Conservation (phyloP, 2,113 vertebrate genomes). For the Heterotilapia buettikoferi region DNA sequence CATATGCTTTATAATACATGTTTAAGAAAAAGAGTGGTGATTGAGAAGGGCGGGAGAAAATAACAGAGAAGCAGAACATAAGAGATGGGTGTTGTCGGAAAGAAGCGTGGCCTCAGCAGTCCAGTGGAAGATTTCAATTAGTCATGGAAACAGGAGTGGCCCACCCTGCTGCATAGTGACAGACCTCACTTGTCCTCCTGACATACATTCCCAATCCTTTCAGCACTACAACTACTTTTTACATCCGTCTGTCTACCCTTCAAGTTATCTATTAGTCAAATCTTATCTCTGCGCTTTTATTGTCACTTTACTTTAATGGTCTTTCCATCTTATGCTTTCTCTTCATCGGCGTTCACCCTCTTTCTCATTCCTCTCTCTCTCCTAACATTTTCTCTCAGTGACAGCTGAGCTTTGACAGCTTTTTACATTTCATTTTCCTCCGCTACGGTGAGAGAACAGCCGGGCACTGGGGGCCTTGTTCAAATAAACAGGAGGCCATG, state of each 20-base stretch:
- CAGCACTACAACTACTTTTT: not conserved
- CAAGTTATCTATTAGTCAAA: not conserved
- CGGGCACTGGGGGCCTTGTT: slow-evolving; percentile 49
- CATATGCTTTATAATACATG: not conserved
- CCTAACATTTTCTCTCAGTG: slow-evolving; percentile 5
- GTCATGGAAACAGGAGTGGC: slow-evolving; percentile 61
- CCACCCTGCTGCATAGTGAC: slow-evolving; percentile 39
- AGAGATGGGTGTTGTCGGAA: slow-evolving; percentile 37
- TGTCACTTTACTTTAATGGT: not conserved
- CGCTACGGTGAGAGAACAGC: slow-evolving; percentile 32
- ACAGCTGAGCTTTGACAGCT: slow-evolving; percentile 55
- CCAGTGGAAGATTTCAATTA: slow-evolving; percentile 70
- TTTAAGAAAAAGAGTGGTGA: not conserved
- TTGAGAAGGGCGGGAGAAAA: not conserved
- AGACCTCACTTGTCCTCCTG: slow-evolving; percentile 59
- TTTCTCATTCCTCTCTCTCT: not conserved
- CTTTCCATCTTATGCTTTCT: not conserved
- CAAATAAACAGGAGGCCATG: slow-evolving; percentile 69
- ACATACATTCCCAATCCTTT: slow-evolving; percentile 26
- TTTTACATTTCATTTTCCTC: slow-evolving; percentile 47
- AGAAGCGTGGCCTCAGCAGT: not conserved
- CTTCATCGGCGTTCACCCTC: not conserved
- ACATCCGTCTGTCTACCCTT: not conserved
- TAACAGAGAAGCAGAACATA: slow-evolving; percentile 1
- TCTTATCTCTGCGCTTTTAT: not conserved